Evolutionary conservation across 2,113 vertebrate species (phyloP).

Genomic region (Chlorodrepanis virens): DNA sequence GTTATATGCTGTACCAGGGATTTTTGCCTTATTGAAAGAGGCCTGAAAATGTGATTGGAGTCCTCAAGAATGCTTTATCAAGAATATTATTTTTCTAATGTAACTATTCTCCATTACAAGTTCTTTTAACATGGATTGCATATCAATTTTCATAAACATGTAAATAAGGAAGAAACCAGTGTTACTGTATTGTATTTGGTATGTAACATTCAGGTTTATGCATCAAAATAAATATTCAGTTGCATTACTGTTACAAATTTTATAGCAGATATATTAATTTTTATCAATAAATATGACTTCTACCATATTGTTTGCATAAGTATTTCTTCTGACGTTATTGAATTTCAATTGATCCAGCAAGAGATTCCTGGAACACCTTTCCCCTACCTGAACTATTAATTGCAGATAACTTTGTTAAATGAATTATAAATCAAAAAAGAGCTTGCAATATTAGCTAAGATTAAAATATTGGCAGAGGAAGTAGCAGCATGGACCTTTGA

Average conservation of each 20-base stretch:
- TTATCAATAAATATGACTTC: slow-evolving; percentile 84
- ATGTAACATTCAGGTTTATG: slow-evolving; percentile 81
- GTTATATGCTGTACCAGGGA: slow-evolving; percentile 80
- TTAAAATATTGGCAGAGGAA: background rate
- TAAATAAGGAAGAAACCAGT: slow-evolving; percentile 77
- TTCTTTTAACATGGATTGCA: slow-evolving; percentile 78
- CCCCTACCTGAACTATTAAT: background rate
- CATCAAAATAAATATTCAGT: slow-evolving; percentile 80
- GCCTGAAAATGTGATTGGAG: slow-evolving; percentile 77
- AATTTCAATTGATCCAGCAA: background rate
- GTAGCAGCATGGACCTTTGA: background rate
- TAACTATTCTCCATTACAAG: slow-evolving; percentile 76
- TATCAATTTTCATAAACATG: slow-evolving; percentile 81
- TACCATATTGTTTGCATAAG: slow-evolving; percentile 59
- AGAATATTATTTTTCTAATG: slow-evolving; percentile 86
- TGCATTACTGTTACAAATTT: slow-evolving; percentile 82
- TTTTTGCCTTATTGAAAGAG: slow-evolving; percentile 80
- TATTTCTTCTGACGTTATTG: slow-evolving; percentile 25
- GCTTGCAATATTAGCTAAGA: background rate
- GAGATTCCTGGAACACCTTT: background rate
- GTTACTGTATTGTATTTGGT: slow-evolving; percentile 81
- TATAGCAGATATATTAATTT: slow-evolving; percentile 84
- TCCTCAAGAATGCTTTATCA: slow-evolving; percentile 81
- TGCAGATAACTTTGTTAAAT: background rate
- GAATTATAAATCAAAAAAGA: background rate